These are phyloP conservation scores for Apotomis turbidana DNA, from an alignment of 2,888 invertebrate species.

Conservation along the genomic window DNA sequence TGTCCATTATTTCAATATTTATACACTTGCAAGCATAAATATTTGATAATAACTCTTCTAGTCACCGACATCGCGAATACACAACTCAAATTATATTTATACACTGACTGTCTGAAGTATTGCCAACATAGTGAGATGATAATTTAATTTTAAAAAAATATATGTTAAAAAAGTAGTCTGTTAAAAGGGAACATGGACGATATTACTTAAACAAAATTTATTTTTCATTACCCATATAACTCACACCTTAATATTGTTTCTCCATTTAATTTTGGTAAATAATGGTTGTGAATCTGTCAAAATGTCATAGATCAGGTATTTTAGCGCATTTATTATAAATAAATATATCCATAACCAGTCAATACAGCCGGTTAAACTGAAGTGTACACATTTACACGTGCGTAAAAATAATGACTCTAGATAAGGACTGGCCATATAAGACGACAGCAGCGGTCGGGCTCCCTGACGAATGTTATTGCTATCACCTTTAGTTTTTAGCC, in stretches of 20 bases:
- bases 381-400: not conserved
- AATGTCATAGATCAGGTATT: not conserved
- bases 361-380: not conserved
- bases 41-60: too few relatives aligned
- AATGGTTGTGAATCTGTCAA: not conserved
- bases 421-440: not conserved
- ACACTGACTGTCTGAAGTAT: too few relatives aligned
- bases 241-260: not conserved
- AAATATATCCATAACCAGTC: not conserved
- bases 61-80: too few relatives aligned
- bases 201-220: too few relatives aligned
- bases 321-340: not conserved
- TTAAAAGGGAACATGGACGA: too few relatives aligned
- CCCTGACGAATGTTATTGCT: not conserved
- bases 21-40: too few relatives aligned
- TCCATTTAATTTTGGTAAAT: not conserved
- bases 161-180: too few relatives aligned
- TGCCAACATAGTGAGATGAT: too few relatives aligned
- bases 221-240: too few relatives aligned
- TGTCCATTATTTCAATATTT: too few relatives aligned
- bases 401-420: not conserved
- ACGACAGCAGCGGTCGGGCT: not conserved
- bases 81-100: too few relatives aligned
- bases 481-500: not conserved
- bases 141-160: too few relatives aligned